Conservation (phyloP, 2,888 invertebrate species). For the Oxytorus armatus region DNA sequence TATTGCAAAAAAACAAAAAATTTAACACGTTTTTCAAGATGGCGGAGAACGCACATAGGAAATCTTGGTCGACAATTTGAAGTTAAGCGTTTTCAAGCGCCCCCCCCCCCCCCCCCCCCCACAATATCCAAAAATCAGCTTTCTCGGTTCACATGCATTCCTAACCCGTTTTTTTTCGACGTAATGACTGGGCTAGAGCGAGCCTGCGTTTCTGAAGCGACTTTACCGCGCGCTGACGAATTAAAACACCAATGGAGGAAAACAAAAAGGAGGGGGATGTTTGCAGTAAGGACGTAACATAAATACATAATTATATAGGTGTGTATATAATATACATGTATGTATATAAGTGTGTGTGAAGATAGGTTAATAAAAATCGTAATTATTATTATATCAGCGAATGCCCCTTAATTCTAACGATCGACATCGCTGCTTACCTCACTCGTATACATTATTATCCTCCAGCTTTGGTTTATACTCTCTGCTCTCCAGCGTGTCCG, state of each 20-base stretch:
- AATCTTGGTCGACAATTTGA: no score
- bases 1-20: no score
- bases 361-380: constrained; percentile 79
- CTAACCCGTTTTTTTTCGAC: no score
- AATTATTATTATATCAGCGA: constrained; percentile 34
- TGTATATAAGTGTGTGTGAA: constrained; percentile 77
- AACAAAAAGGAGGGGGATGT: constrained; percentile 70
- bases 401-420: neutral
- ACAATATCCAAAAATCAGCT: no score
- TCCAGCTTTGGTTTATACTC: no score
- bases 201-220: constrained; percentile 40
- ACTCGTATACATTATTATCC: neutral
- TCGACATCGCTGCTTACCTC: neutral
- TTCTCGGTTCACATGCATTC: no score
- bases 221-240: constrained; percentile 52
- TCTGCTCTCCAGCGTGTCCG: no score
- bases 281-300: constrained; percentile 77
- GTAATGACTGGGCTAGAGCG: no score
- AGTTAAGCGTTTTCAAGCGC: no score
- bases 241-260: constrained; percentile 63
- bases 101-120: no score
- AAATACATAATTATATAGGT: constrained; percentile 77
- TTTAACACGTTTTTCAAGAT: no score
- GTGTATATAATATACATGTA: constrained; percentile 71
- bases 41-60: no score